A percentile compares a stretch with the other conserved stretches of the same genome.
These are phyloP conservation scores for Cossypha heuglini DNA, from an alignment of 2,797 vertebrate genomes.

Conservation along the genomic window DNA sequence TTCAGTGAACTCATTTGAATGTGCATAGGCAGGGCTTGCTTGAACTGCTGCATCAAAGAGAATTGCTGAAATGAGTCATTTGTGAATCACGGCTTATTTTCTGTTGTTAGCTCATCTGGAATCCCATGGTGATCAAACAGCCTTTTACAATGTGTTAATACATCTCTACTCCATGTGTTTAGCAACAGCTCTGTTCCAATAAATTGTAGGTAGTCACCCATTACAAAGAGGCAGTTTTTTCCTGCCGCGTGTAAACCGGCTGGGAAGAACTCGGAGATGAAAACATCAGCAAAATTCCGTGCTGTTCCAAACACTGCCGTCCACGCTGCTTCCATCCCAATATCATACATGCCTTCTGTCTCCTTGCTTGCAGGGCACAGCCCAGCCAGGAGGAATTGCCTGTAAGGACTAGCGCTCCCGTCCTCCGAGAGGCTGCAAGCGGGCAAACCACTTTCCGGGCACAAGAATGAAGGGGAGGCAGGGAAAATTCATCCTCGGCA, in stretches of 20 bases:
- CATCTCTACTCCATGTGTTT: constrained; percentile 44
- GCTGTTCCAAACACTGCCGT: not conserved
- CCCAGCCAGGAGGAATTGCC: not conserved
- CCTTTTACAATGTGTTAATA: constrained; percentile 65
- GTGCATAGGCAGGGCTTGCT: constrained; percentile 47
- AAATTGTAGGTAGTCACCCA: constrained; percentile 32
- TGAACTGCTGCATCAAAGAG: constrained; percentile 57
- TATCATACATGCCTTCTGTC: not conserved
- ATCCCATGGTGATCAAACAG: constrained; percentile 65
- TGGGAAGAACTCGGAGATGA: not conserved
- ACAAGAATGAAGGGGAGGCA: not conserved
- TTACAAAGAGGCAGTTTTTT: constrained; percentile 3
- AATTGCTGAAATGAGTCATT: constrained; percentile 65
- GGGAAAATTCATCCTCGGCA: not conserved
- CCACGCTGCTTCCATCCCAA: not conserved
- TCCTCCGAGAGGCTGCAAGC: not conserved
- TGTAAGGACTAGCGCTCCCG: rapidly evolving
- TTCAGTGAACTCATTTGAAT: constrained; percentile 50
- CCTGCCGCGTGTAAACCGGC: not conserved
- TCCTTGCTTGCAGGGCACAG: not conserved
- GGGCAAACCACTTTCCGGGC: not conserved
- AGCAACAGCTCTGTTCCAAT: constrained; percentile 50
- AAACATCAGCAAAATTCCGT: not conserved
- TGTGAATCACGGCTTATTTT: constrained; percentile 62
- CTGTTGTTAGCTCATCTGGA: constrained; percentile 62